Evolutionary conservation across 1,140 invertebrate genomes (phyloP), one percentile per base, ranked within the genome.

Genomic region (Orchesella cincta): DNA sequence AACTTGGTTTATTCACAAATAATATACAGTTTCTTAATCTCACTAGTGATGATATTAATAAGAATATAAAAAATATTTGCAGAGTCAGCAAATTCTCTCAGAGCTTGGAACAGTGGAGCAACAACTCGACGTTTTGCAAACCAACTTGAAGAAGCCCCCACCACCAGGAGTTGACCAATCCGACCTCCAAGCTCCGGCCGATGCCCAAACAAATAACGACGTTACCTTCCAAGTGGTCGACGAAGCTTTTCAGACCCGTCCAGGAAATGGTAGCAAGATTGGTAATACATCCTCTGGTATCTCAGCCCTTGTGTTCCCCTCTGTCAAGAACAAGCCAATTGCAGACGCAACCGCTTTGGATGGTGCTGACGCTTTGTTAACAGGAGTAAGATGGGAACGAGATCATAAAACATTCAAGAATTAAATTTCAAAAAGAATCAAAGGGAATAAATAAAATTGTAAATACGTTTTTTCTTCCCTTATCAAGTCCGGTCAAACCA

Each of bases 261-360:
- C 28, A 39, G 34, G 3, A 12, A 64, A n/a, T n/a, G n/a, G 79
- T 3, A 78, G 83, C 77, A 77, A 77, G 26, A 20, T 64, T 51
- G 39, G 54, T 29, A 70, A 29, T 51, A n/a, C 74, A 1, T 3
- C 71, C 36, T 86, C 80, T 81, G 92, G 26, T 91, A 92, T 79
- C 8, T 71, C 78, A 0, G 76, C 76, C 57, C 90, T 95, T 81
- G 94, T 95, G 85, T 95, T 95, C 86, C 93, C 93, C 0, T 94
- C 93, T 81, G 92, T 95, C 18, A 94, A 94, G 84, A 94, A 94
- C 84, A 95, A 95, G 83, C 93, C 93, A 2, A 89, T 92, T 34
- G 89, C 91, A 8, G 94, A 94, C 86, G 92, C 91, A 75, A 93
- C 92, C 14, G 73, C 51, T 33, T 72, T 78, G 70, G 81, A 82